These are phyloP conservation scores for Champsocephalus esox DNA, from an alignment of 2,797 vertebrate genomes.

Conservation along the genomic window DNA sequence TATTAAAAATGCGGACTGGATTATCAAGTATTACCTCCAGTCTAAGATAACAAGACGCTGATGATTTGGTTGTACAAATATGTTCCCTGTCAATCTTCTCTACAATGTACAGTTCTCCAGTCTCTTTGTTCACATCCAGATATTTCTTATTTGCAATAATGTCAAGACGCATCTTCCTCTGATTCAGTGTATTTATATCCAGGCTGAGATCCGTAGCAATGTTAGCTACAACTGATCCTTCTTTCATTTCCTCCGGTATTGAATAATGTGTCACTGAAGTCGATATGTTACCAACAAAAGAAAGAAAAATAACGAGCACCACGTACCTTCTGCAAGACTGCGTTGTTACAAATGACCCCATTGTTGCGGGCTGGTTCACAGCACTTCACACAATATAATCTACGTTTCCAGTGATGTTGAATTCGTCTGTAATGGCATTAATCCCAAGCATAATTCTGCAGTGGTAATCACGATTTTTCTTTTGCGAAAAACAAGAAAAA, in stretches of 20 bases:
- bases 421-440: fast-evolving
- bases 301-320: not conserved
- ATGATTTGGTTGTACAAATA: too few relatives aligned
- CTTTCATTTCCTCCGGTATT: constrained; percentile 78
- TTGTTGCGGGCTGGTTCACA: fast-evolving
- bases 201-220: constrained; percentile 78
- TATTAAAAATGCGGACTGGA: constrained; percentile 65
- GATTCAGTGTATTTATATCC: constrained; percentile 55
- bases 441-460: not conserved
- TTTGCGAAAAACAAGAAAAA: too few relatives aligned
- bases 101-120: constrained; percentile 65
- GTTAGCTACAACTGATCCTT: constrained; percentile 76
- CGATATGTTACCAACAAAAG: not conserved
- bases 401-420: not conserved
- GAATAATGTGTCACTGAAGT: constrained; percentile 37
- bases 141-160: constrained; percentile 68
- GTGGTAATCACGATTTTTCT: fast-evolving
- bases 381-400: fast-evolving
- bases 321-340: constrained; percentile 60
- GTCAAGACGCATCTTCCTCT: constrained; percentile 70
- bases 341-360: constrained; percentile 13
- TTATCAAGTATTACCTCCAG: constrained; percentile 71
- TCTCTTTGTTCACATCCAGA: constrained; percentile 74
- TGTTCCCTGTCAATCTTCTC: constrained; percentile 75
- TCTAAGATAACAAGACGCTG: constrained; percentile 59